Conservation (phyloP, 2,113 vertebrate genomes). For the Gasterosteus nipponicus region DNA sequence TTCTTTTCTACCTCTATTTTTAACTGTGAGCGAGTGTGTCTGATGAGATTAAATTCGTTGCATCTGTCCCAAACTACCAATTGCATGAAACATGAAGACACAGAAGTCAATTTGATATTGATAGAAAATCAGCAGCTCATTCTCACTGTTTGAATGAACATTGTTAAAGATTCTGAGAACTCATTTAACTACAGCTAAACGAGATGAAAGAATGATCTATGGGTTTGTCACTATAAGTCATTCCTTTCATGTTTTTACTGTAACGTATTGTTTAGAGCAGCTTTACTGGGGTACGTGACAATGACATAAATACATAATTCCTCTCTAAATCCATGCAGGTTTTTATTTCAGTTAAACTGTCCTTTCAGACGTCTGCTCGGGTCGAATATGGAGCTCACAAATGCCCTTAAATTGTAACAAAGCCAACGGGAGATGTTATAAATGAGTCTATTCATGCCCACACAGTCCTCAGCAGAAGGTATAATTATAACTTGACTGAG, state of each 20-base stretch:
- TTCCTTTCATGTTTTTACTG: background rate
- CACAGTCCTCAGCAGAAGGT: background rate
- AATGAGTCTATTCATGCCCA: background rate
- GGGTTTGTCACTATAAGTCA: background rate
- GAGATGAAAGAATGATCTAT: background rate
- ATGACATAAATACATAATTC: background rate
- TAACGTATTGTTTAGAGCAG: background rate
- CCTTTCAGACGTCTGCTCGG: background rate
- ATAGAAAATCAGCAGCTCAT: background rate
- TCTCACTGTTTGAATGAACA: conserved; percentile 9
- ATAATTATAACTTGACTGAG: background rate
- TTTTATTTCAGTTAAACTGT: too few species aligned
- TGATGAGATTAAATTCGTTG: background rate
- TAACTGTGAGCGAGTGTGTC: conserved; percentile 3
- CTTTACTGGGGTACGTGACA: background rate
- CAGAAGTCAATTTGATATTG: conserved; percentile 13
- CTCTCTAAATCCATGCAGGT: background rate
- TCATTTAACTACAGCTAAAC: background rate
- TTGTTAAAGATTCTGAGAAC: background rate
- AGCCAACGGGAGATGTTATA: background rate
- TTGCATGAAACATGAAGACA: conserved; percentile 20
- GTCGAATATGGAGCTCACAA: background rate
- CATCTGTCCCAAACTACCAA: conserved; percentile 18
- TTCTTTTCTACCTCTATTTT: background rate
- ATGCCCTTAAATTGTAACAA: background rate